Conservation (phyloP, 30 jellyfish, hydroid and myxozoan genomes). For the Phacellophora camtschatica region DNA sequence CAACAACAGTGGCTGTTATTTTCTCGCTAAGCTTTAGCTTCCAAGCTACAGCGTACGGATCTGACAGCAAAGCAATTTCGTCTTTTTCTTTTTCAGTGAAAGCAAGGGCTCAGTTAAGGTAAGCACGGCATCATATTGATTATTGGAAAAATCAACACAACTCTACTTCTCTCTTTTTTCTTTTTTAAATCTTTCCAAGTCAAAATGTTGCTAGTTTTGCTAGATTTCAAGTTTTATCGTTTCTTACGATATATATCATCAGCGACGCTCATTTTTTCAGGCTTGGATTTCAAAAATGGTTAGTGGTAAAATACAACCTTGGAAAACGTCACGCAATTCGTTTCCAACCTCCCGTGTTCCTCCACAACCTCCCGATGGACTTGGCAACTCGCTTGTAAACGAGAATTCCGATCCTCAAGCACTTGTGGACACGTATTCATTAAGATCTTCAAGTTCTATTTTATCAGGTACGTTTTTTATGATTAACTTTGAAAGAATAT, state of each 20-base stretch:
- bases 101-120: slow-evolving; percentile 70
- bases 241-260: too few species aligned
- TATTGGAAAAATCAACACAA: neutral
- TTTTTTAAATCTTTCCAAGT: too few species aligned
- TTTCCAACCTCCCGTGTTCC: slow-evolving; percentile 84
- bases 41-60: neutral
- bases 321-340: slow-evolving; percentile 67
- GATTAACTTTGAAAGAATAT: too few species aligned
- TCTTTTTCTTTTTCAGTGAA: slow-evolving; percentile 11
- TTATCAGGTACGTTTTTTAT: slow-evolving; percentile 84
- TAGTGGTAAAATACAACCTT: slow-evolving; percentile 82
- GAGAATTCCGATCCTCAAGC: slow-evolving; percentile 67
- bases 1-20: too few species aligned
- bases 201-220: too few species aligned
- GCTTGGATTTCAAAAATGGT: slow-evolving; percentile 77
- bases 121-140: neutral
- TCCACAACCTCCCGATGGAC: slow-evolving; percentile 85
- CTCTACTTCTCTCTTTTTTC: neutral
- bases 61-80: neutral
- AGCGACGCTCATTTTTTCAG: too few species aligned
- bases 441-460: slow-evolving; percentile 89
- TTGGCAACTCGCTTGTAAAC: slow-evolving; percentile 65
- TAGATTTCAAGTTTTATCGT: too few species aligned
- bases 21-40: too few species aligned
- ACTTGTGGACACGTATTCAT: slow-evolving; percentile 66